Base-by-base conservation (phyloP, 2,113 vertebrate genomes). In the Promerops cafer region DNA sequence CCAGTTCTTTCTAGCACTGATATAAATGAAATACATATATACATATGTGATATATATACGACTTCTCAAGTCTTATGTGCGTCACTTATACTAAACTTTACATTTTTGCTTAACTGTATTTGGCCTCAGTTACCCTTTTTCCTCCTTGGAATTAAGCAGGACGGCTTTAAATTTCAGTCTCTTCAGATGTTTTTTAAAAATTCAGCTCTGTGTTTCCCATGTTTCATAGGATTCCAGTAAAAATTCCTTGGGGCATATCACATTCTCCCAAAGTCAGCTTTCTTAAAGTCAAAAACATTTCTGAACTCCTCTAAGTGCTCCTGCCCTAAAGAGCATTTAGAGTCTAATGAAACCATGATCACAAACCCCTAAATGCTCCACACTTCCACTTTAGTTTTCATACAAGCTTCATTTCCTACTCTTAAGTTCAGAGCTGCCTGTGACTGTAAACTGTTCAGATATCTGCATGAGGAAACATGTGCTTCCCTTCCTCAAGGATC, bases 91-190 rank as follows among this genome's bases (percentile, higher is more conserved):
- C 84, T 89, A 90, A 95, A 93, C 83, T 95, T 95, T 93, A 65
- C 63, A 76, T 80, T 94, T 96, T 93, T 94, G 35, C 91, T 95
- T 95, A 89, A 90, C 93, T 88, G 45, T 59, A 27, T 87, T 96
- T 96, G 94, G 95, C 97, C 97, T 97, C 74, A 93, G 83, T 88
- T 97, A 94, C 93, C 94, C 95, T 91, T 96, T 96, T 95, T 89
- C 77, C 72, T 94, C 93, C 83, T 91, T 22, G 59, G 95, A 97
- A 90, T 95, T 97, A 95, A 96, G 76, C 60, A 63, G 63, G 42
- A 92, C 0, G n/a, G 96, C 95, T 96, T 97, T 97, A 96, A 88
- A 83, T 97, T 97, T 97, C 95, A 94, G 20, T 69, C 89, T 90
- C 75, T 91, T 93, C 79, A 94, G 71, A 66, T 84, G 90, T 89